A percentile compares a stretch with the other conserved stretches of the same genome.
Evolutionary conservation across 2,797 vertebrate genomes (phyloP).

Genomic region (Tiaroga cobitis): DNA sequence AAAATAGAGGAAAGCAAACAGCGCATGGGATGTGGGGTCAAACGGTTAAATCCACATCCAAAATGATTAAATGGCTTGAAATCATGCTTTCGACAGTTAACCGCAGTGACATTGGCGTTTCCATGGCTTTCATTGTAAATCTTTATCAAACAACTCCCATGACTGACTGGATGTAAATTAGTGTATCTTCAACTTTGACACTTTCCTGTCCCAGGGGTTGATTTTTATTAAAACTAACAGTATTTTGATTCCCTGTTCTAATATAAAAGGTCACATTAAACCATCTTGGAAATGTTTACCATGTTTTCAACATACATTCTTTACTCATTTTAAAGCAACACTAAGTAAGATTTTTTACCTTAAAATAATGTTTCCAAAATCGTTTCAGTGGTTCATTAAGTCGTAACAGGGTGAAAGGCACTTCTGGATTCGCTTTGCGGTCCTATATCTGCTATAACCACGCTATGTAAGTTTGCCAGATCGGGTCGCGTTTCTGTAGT

Average conservation of each 20-base stretch:
- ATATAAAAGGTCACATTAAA: background rate
- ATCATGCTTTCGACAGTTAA: conserved; percentile 44
- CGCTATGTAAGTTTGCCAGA: too few relatives aligned
- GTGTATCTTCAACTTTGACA: background rate
- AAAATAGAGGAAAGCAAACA: conserved; percentile 52
- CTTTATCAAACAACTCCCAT: conserved; percentile 31
- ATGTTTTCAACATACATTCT: background rate
- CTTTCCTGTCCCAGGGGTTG: background rate
- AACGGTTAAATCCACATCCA: conserved; percentile 56
- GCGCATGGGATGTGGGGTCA: conserved; percentile 26
- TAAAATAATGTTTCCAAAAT: too few relatives aligned
- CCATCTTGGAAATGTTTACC: background rate
- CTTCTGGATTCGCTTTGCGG: too few relatives aligned
- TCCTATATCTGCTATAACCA: too few relatives aligned
- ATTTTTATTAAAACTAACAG: background rate
- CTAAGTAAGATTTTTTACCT: too few relatives aligned
- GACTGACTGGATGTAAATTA: background rate
- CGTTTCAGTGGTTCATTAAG: too few relatives aligned
- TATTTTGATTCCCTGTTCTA: background rate
- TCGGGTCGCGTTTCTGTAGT: too few relatives aligned
- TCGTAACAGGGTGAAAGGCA: too few relatives aligned
- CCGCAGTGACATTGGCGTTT: conserved; percentile 20
- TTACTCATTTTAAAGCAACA: background rate
- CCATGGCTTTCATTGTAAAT: conserved; percentile 29
- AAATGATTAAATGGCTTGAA: conserved; percentile 51